Percentiles rank a stretch among this genome's conserved stretches.
Evolutionary conservation across 2,797 vertebrate species (phyloP).

Genomic region (Tenualosa ilisha): DNA sequence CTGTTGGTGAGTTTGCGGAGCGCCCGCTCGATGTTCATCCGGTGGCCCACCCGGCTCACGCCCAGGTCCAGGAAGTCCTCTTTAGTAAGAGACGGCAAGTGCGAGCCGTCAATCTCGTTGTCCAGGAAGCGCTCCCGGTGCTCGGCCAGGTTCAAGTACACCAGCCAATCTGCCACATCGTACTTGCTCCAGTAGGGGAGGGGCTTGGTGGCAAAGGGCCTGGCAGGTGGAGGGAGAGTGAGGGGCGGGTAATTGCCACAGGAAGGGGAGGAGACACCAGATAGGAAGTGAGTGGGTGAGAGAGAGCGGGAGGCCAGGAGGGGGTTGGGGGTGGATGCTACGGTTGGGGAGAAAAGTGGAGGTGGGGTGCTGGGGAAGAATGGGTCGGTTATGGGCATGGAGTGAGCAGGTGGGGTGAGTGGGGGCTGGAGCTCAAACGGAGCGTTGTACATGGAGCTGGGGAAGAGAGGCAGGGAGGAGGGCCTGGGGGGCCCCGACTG

Average conservation of each 20-base stretch:
- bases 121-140: conserved; percentile 92
- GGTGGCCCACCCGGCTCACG: conserved; percentile 92
- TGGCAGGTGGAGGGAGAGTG: conserved; percentile 78
- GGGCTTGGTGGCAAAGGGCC: conserved; percentile 90
- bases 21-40: conserved; percentile 97
- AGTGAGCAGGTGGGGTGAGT: conserved; percentile 76
- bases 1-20: conserved; percentile 93
- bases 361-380: conserved; percentile 72
- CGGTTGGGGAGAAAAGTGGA: conserved; percentile 73
- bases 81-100: conserved; percentile 92
- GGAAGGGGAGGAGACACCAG: conserved; percentile 78
- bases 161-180: conserved; percentile 94
- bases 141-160: conserved; percentile 88
- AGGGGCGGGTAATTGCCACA: conserved; percentile 76
- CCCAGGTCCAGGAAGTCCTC: conserved; percentile 95
- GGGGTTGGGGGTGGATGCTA: conserved; percentile 66
- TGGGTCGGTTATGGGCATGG: conserved; percentile 71
- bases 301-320: conserved; percentile 78
- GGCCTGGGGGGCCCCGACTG: conserved; percentile 81
- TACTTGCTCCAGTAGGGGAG: conserved; percentile 95
- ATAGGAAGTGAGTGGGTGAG: conserved; percentile 83
- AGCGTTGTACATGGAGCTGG: conserved; percentile 77
- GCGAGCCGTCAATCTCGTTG: conserved; percentile 95
- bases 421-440: conserved; percentile 85
- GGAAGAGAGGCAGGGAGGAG: conserved; percentile 79